These are phyloP conservation scores for Trididemnum miniatum DNA, from an alignment of 23 tunicate genomes.

Conservation along the genomic window DNA sequence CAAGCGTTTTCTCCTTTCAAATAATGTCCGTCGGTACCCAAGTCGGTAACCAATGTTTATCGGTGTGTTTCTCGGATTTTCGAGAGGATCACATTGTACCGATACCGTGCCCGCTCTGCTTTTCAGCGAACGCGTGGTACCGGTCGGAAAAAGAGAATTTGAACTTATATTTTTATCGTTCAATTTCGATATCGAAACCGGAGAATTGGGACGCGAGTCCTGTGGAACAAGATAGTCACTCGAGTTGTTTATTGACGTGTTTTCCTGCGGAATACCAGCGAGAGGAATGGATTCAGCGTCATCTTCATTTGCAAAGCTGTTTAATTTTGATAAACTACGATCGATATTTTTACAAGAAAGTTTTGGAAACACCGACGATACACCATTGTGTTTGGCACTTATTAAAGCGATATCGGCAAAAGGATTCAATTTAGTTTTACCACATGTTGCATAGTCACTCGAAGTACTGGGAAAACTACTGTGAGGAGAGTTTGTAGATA, in stretches of 20 bases:
- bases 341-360: conserved; percentile 26
- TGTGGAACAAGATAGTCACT: not conserved
- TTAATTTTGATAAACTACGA: conserved; percentile 39
- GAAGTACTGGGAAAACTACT: not conserved
- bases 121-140: not conserved
- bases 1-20: conserved; percentile 85
- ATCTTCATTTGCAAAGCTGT: conserved; percentile 17
- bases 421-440: conserved; percentile 27
- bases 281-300: conserved; percentile 48
- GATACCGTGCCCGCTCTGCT: not conserved
- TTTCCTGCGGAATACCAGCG: not conserved
- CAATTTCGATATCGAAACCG: no score
- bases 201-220: not conserved
- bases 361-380: conserved; percentile 62
- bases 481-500: not conserved
- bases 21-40: conserved; percentile 91
- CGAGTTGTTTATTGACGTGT: not conserved
- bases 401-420: conserved; percentile 82
- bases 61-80: not conserved
- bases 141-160: not conserved
- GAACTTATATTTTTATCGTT: no score
- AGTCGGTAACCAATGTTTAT: conserved; percentile 77
- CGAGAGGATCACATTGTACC: not conserved
- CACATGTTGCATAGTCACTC: not conserved
- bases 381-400: conserved; percentile 75